A percentile compares a stretch with the other conserved stretches of the same genome.
These are phyloP conservation scores for Pararge aegeria DNA, from an alignment of 1,140 invertebrate genomes.

Conservation along the genomic window DNA sequence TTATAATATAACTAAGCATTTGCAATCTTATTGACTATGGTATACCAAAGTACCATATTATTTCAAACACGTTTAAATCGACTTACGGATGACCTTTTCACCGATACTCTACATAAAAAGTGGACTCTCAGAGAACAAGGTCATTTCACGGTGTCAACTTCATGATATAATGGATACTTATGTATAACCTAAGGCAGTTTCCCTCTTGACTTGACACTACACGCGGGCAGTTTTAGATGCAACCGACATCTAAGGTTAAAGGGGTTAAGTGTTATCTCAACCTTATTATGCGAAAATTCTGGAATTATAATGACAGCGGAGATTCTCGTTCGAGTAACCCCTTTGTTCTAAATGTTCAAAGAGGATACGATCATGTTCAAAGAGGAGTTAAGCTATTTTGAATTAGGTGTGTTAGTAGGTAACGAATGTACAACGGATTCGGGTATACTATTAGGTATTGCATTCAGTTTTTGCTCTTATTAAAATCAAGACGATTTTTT, in stretches of 20 bases:
- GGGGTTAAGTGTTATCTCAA: constrained; percentile 17
- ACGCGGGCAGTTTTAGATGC: constrained; percentile 22
- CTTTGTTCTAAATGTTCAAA: no score
- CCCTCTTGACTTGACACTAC: constrained; percentile 18
- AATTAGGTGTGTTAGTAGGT: no score
- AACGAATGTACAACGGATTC: no score
- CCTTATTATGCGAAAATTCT: not conserved
- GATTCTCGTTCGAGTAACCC: no score
- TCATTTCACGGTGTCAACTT: constrained; percentile 8
- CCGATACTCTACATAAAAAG: constrained; percentile 14
- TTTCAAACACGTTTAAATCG: not conserved
- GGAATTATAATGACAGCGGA: not conserved
- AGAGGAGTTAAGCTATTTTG: no score
- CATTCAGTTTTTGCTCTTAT: no score
- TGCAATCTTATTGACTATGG: no score
- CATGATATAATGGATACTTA: constrained; percentile 17
- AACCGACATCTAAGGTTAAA: constrained; percentile 22
- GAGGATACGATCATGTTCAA: no score
- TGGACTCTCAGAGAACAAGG: constrained; percentile 16
- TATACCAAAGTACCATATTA: not conserved
- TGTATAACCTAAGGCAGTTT: constrained; percentile 18
- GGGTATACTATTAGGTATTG: no score
- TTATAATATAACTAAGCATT: no score
- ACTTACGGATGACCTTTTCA: not conserved
- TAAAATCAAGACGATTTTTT: no score